Evolutionary conservation across 1,140 invertebrate species (phyloP).

Genomic region (Bombus superbus): DNA sequence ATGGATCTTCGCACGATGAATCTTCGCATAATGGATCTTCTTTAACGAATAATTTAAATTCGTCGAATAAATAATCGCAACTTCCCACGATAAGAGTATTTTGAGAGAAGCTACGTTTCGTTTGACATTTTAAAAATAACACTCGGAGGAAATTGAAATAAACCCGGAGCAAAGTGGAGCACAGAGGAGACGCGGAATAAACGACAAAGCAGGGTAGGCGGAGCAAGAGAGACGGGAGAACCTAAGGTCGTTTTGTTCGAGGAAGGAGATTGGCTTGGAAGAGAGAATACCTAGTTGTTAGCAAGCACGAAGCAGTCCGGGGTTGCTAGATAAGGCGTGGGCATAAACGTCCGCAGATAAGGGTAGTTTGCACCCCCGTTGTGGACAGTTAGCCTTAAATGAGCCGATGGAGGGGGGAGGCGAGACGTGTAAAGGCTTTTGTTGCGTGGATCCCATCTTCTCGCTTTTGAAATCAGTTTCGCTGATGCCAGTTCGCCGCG

Average conservation of each 20-base stretch:
- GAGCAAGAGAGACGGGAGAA: conserved; percentile 20
- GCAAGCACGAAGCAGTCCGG: conserved; percentile 71
- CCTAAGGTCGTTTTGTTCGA: conserved; percentile 63
- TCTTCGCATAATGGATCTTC: too few species aligned
- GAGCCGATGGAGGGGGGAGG: conserved; percentile 69
- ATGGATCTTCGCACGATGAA: too few species aligned
- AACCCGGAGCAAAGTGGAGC: conserved; percentile 20
- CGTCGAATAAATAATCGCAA: not conserved
- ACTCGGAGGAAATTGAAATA: conserved; percentile 50
- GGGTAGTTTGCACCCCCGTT: conserved; percentile 81
- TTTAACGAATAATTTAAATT: not conserved
- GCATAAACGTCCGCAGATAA: conserved; percentile 82
- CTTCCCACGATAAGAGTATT: not conserved
- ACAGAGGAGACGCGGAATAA: conserved; percentile 24
- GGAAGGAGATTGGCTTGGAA: conserved; percentile 69
- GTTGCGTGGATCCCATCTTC: conserved; percentile 58
- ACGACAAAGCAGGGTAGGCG: conserved; percentile 15
- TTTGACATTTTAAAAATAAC: conserved; percentile 29
- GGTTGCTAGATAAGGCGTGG: conserved; percentile 78
- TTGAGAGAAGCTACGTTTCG: not conserved
- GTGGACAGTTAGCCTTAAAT: conserved; percentile 81
- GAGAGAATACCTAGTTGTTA: conserved; percentile 73
- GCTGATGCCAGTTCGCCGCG: conserved; percentile 25
- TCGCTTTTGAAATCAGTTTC: conserved; percentile 67
- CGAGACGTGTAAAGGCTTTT: conserved; percentile 65